Evolutionary conservation across 2,888 invertebrate genomes (phyloP).

Genomic region (Mesodorylaimus sp.): DNA sequence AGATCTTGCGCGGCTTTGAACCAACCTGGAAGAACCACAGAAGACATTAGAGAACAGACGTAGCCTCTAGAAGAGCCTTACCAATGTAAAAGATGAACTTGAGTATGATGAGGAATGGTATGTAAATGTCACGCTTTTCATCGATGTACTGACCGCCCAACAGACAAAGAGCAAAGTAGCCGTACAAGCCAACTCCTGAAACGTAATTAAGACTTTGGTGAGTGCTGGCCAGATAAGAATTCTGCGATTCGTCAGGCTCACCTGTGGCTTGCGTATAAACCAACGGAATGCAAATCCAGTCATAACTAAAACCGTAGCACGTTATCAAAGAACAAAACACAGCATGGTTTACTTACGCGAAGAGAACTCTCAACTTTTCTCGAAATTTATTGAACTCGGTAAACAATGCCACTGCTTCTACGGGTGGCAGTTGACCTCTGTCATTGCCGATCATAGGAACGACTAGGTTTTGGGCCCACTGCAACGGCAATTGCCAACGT

Average conservation of each 20-base stretch:
- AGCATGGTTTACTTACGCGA: no score
- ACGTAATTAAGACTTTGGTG: no score
- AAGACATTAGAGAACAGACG: no score
- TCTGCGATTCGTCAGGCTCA: no score
- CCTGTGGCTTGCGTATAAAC: slow-evolving; percentile 34
- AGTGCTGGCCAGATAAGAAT: no score
- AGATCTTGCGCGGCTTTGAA: slow-evolving; percentile 20
- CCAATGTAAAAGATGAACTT: slow-evolving; percentile 11
- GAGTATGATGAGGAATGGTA: slow-evolving; percentile 6
- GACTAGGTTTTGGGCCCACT: background rate
- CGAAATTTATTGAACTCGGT: slow-evolving; percentile 7
- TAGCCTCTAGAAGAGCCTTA: no score
- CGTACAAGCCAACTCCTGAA: slow-evolving; percentile 31
- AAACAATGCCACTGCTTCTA: background rate
- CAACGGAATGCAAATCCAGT: slow-evolving; percentile 32
- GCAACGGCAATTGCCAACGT: background rate
- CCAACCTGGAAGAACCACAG: no score
- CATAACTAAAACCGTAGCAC: slow-evolving; percentile 27
- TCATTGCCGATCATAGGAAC: background rate
- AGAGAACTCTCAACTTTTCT: slow-evolving; percentile 11
- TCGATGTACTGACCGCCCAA: slow-evolving; percentile 13
- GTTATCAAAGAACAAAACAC: no score
- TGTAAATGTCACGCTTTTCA: background rate
- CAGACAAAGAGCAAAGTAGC: slow-evolving; percentile 31
- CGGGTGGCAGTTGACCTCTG: no score